Conservation (phyloP, 2,888 invertebrate genomes). For the Elegia similella region DNA sequence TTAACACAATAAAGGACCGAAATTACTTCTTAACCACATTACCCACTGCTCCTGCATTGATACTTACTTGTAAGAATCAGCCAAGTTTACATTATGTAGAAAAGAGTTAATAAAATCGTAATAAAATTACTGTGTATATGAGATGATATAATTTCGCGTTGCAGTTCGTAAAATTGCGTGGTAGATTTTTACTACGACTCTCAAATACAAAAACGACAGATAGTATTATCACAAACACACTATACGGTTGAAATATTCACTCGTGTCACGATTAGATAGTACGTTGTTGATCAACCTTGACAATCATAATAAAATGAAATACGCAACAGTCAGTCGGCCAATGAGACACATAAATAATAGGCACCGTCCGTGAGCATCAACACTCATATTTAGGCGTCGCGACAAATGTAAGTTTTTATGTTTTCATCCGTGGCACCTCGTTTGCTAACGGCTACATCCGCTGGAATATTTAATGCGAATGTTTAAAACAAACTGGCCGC, state of each 20-base stretch:
- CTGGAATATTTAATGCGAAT: not conserved
- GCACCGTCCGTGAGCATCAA: not conserved
- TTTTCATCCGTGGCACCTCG: not conserved
- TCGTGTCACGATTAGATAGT: constrained; percentile 6
- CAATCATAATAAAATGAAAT: constrained; percentile 15
- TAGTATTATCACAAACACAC: not conserved
- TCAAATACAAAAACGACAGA: not conserved
- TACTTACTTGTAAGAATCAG: too few relatives aligned
- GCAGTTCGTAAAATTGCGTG: not conserved
- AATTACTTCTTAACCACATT: too few relatives aligned
- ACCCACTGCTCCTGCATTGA: too few relatives aligned
- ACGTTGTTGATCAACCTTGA: not conserved
- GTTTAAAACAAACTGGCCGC: not conserved
- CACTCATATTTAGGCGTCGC: not conserved
- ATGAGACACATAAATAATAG: constrained; percentile 8
- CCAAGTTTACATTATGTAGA: too few relatives aligned
- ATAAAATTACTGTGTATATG: too few relatives aligned
- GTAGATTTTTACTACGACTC: not conserved
- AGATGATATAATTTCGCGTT: too few relatives aligned
- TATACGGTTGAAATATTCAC: not conserved
- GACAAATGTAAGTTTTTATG: not conserved
- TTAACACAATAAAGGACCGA: too few relatives aligned
- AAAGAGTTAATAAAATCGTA: too few relatives aligned
- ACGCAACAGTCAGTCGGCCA: not conserved
- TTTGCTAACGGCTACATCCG: not conserved